A percentile compares a stretch with the other conserved stretches of the same genome.
These are phyloP conservation scores for Brachionus rubens DNA, from an alignment of 1,140 invertebrate species.

Conservation along the genomic window DNA sequence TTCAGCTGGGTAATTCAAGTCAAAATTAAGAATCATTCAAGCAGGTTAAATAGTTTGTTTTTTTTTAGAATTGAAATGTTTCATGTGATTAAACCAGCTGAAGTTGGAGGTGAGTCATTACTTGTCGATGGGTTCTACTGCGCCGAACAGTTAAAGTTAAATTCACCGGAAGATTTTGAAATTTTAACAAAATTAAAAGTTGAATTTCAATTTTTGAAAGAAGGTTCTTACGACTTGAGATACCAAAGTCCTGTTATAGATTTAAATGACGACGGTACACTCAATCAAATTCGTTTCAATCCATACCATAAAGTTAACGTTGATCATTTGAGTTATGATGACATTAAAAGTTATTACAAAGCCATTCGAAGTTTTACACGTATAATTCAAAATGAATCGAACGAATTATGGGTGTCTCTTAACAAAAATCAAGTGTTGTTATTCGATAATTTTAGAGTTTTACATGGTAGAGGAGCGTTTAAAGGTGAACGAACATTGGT, in stretches of 20 bases:
- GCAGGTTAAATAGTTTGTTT: constrained; percentile 36
- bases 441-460: constrained; percentile 72
- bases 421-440: constrained; percentile 68
- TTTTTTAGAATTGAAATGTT: constrained; percentile 66
- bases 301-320: constrained; percentile 68
- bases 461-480: constrained; percentile 70
- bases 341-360: constrained; percentile 66
- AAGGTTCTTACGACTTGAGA: constrained; percentile 48
- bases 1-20: constrained; percentile 65
- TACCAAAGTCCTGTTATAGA: constrained; percentile 51
- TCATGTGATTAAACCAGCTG: constrained; percentile 67
- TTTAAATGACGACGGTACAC: constrained; percentile 48
- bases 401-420: constrained; percentile 66
- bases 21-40: not conserved
- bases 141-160: constrained; percentile 63
- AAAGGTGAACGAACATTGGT: constrained; percentile 56
- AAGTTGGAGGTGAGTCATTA: constrained; percentile 67
- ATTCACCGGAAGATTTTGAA: constrained; percentile 64
- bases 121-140: constrained; percentile 70
- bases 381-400: constrained; percentile 62
- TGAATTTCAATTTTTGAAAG: constrained; percentile 66
- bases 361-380: constrained; percentile 64
- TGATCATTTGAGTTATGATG: constrained; percentile 61
- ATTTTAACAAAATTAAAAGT: constrained; percentile 63
- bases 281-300: constrained; percentile 64